Percentiles rank a stretch among this genome's conserved stretches.
These are phyloP conservation scores for Telmatochromis brachygnathus DNA, from an alignment of 2,113 vertebrate species.

Conservation along the genomic window DNA sequence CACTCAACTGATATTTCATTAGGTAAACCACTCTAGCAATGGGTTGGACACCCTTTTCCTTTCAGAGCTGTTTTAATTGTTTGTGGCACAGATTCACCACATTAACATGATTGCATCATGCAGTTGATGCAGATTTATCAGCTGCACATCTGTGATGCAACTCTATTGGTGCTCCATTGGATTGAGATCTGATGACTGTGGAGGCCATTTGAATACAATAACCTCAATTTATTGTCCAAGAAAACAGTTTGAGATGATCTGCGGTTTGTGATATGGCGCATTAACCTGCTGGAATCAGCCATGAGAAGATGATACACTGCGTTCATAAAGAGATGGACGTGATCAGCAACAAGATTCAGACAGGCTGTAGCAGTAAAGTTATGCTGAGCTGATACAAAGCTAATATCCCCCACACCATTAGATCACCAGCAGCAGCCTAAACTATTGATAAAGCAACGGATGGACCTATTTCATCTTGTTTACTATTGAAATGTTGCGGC, in stretches of 20 bases:
- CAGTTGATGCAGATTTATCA: neutral
- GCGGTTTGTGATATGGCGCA: neutral
- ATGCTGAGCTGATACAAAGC: neutral
- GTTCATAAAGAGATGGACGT: neutral
- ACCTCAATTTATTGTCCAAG: neutral
- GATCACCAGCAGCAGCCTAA: neutral
- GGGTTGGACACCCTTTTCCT: neutral
- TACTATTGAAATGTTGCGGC: neutral
- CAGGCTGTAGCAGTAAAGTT: neutral
- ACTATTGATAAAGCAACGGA: neutral
- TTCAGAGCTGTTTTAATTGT: neutral
- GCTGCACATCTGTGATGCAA: neutral
- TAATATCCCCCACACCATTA: neutral
- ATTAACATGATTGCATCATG: neutral
- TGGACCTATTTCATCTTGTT: neutral
- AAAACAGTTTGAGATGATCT: neutral
- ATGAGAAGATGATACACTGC: neutral
- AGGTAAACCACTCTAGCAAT: neutral
- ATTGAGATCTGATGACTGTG: neutral
- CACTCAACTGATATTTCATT: neutral
- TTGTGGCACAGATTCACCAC: neutral
- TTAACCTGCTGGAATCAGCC: neutral
- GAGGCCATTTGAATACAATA: neutral
- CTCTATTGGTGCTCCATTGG: neutral
- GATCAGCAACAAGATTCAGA: neutral